phyloP scores from a whole-genome alignment of 2,797 vertebrate species.

The Scyliorhinus canicula region DNA sequence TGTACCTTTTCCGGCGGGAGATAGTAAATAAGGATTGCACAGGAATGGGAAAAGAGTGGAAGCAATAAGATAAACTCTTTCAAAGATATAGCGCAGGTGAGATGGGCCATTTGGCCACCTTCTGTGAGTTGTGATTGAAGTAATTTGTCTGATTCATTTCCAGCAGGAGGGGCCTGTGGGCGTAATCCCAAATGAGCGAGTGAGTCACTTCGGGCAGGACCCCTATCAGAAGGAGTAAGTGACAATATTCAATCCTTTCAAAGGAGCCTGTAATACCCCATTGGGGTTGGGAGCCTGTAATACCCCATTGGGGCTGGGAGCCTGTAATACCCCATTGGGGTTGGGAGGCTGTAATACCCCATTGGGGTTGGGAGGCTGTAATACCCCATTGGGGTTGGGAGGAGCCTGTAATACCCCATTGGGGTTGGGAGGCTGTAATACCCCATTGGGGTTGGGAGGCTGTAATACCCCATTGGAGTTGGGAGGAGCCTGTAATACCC shows the following conservation, averaged over 20 bases:
- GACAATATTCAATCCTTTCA: not conserved
- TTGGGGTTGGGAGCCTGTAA: too few species aligned
- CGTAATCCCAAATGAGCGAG: not conserved
- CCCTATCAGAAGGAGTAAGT: constrained; percentile 19
- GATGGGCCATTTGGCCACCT: not conserved
- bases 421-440: too few species aligned
- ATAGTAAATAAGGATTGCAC: not conserved
- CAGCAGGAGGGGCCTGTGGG: not conserved
- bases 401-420: too few species aligned
- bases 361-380: too few species aligned
- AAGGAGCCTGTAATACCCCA: not conserved
- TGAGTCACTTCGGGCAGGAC: not conserved
- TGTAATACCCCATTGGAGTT: too few species aligned
- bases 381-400: too few species aligned
- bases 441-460: too few species aligned
- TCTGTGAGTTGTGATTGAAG: not conserved
- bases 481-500: too few species aligned
- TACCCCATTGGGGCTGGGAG: too few species aligned
- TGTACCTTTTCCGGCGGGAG: not conserved
- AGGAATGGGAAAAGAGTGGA: not conserved
- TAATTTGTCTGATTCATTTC: not conserved
- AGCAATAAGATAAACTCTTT: not conserved
- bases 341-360: too few species aligned
- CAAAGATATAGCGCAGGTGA: not conserved
- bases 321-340: too few species aligned